Evolutionary conservation across 30 jellyfish, hydroid and myxozoan species (phyloP).

Genomic region (Pelagia noctiluca): DNA sequence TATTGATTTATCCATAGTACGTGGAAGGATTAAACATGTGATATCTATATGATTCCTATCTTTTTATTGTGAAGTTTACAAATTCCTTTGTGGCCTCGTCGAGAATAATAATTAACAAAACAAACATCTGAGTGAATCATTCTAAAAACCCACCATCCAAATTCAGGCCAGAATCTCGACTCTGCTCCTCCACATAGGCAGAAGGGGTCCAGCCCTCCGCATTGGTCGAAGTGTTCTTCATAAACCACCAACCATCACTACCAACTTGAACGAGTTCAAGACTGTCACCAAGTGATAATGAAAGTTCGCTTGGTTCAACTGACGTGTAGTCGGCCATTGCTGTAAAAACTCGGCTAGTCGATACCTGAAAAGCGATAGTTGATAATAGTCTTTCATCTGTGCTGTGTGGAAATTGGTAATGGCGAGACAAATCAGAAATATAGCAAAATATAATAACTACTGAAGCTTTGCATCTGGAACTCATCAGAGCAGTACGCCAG

Average conservation of each 20-base stretch:
- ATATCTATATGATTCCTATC: neutral
- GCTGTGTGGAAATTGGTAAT: too few species aligned
- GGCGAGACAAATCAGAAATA: too few species aligned
- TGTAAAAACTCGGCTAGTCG: slow-evolving; percentile 26
- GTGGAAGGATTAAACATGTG: neutral
- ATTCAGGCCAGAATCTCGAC: slow-evolving; percentile 31
- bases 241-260: slow-evolving; percentile 87
- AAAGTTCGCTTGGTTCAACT: slow-evolving; percentile 72
- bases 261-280: slow-evolving; percentile 78
- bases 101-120: neutral
- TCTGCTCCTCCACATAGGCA: slow-evolving; percentile 69
- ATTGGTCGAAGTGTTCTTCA: slow-evolving; percentile 34
- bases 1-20: too few species aligned
- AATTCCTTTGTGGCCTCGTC: too few species aligned
- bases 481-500: too few species aligned
- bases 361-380: slow-evolving; percentile 18
- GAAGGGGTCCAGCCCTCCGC: slow-evolving; percentile 93
- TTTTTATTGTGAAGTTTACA: too few species aligned
- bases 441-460: too few species aligned
- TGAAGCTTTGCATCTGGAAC: too few species aligned
- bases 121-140: neutral
- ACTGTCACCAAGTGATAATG: slow-evolving; percentile 68
- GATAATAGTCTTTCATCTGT: too few species aligned
- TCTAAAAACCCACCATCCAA: slow-evolving; percentile 20
- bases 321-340: slow-evolving; percentile 87